Evolutionary conservation across 2,888 invertebrate genomes (phyloP).

Genomic region (Drosophila meridionalis): DNA sequence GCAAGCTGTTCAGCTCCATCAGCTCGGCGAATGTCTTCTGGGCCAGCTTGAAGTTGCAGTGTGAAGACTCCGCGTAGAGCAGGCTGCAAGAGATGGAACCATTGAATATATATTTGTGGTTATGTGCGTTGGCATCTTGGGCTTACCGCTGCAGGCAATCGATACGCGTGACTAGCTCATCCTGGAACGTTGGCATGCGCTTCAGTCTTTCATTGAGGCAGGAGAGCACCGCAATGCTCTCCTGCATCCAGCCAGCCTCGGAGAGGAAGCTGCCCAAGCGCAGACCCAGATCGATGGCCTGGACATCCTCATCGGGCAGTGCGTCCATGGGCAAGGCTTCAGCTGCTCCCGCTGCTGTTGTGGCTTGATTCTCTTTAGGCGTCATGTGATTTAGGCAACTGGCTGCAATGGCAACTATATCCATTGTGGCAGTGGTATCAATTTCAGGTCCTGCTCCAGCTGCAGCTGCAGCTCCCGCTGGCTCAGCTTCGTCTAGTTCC

Average conservation of each 20-base stretch:
- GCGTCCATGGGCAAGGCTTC: conserved; percentile 6
- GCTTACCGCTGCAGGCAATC: conserved; percentile 94
- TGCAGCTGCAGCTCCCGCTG: background rate
- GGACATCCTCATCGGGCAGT: conserved; percentile 39
- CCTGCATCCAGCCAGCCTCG: conserved; percentile 94
- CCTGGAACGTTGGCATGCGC: conserved; percentile 86
- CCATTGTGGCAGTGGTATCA: background rate
- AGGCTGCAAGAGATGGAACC: conserved; percentile 86
- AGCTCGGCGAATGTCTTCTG: conserved; percentile 89
- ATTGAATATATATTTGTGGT: background rate
- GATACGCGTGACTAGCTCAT: conserved; percentile 89
- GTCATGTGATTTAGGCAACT: conserved; percentile 7
- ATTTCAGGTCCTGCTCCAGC: background rate
- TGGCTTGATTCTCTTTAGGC: conserved; percentile 5
- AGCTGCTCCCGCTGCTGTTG: background rate
- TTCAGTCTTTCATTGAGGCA: conserved; percentile 89
- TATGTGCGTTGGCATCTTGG: background rate
- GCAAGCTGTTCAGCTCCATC: conserved; percentile 86
- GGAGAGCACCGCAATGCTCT: conserved; percentile 90
- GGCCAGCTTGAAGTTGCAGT: conserved; percentile 92
- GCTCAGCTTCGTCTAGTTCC: background rate
- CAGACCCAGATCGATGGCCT: conserved; percentile 82
- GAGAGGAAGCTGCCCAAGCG: conserved; percentile 91
- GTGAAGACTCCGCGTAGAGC: conserved; percentile 92
- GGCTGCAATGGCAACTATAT: conserved; percentile 8